phyloP scores from a whole-genome alignment of 2,797 vertebrate species.

The Pterois miles region DNA sequence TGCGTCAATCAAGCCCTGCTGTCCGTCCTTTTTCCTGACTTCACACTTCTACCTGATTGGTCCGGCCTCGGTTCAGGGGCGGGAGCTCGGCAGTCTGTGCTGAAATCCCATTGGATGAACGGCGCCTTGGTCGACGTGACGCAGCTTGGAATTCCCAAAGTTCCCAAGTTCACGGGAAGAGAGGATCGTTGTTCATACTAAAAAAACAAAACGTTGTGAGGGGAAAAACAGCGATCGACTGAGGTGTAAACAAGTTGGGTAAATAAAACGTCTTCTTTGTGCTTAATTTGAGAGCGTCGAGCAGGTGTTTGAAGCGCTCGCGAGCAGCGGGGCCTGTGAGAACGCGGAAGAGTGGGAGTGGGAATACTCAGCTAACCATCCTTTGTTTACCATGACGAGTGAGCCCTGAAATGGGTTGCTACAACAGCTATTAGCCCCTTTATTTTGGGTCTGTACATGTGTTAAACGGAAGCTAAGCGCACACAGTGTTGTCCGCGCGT shows the following conservation, averaged over 20 bases:
- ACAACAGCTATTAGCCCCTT: constrained; percentile 27
- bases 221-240: constrained; percentile 29
- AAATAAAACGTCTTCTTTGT: constrained; percentile 31
- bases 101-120: constrained; percentile 71
- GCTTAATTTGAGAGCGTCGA: background rate
- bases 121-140: constrained; percentile 60
- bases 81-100: constrained; percentile 5
- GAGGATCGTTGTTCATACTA: constrained; percentile 35
- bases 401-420: constrained; percentile 50
- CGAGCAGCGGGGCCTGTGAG: constrained; percentile 45
- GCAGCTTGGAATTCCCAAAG: constrained; percentile 83
- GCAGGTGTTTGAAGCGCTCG: constrained; percentile 13
- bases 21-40: constrained; percentile 50
- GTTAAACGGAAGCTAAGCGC: background rate
- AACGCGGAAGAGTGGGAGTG: constrained; percentile 77
- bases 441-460: background rate
- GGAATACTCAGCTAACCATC: constrained; percentile 57
- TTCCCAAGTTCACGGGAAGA: constrained; percentile 79
- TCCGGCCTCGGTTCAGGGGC: constrained; percentile 30
- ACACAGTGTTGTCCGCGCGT: constrained; percentile 11
- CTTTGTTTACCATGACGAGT: constrained; percentile 80
- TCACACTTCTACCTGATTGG: constrained; percentile 72
- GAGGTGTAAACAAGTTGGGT: constrained; percentile 51
- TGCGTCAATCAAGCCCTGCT: constrained; percentile 74
- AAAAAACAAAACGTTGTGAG: constrained; percentile 19